These are phyloP conservation scores for Melanotaenia trifasciata DNA, from an alignment of 2,797 vertebrate species.

Conservation along the genomic window DNA sequence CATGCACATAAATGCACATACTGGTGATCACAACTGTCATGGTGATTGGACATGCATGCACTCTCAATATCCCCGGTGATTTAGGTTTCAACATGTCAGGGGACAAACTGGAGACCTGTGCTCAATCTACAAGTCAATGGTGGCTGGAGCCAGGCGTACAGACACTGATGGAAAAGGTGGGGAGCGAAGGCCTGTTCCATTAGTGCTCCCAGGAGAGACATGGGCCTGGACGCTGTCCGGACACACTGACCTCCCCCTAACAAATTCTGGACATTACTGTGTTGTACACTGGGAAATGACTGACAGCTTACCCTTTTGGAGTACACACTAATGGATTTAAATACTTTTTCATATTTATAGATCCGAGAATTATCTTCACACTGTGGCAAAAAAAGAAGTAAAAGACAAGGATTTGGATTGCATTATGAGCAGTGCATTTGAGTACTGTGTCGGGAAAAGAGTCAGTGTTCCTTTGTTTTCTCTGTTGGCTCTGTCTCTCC, in stretches of 20 bases:
- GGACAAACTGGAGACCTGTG: conserved; percentile 55
- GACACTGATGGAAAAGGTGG: conserved; percentile 64
- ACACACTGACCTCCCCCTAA: conserved; percentile 59
- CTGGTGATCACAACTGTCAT: conserved; percentile 40
- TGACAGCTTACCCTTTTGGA: conserved; percentile 49
- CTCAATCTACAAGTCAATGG: conserved; percentile 67
- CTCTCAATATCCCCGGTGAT: conserved; percentile 45
- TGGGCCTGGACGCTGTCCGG: conserved; percentile 57
- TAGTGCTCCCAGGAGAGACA: conserved; percentile 63
- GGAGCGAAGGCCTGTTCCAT: conserved; percentile 71
- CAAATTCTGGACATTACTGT: conserved; percentile 55
- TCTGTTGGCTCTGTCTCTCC: conserved; percentile 53
- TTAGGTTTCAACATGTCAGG: conserved; percentile 54
- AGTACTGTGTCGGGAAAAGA: conserved; percentile 44
- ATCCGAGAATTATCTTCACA: conserved; percentile 31
- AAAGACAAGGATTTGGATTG: conserved; percentile 48
- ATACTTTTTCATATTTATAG: conserved; percentile 38
- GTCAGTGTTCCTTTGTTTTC: conserved; percentile 57
- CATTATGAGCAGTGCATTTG: conserved; percentile 43
- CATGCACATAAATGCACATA: conserved; percentile 29
- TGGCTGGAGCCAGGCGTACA: conserved; percentile 50
- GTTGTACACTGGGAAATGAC: conserved; percentile 38
- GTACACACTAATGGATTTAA: conserved; percentile 64
- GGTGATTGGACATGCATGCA: conserved; percentile 49
- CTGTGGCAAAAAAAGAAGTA: conserved; percentile 28